These are phyloP conservation scores for Notechis scutatus DNA, from an alignment of 2,113 vertebrate genomes.

Conservation along the genomic window DNA sequence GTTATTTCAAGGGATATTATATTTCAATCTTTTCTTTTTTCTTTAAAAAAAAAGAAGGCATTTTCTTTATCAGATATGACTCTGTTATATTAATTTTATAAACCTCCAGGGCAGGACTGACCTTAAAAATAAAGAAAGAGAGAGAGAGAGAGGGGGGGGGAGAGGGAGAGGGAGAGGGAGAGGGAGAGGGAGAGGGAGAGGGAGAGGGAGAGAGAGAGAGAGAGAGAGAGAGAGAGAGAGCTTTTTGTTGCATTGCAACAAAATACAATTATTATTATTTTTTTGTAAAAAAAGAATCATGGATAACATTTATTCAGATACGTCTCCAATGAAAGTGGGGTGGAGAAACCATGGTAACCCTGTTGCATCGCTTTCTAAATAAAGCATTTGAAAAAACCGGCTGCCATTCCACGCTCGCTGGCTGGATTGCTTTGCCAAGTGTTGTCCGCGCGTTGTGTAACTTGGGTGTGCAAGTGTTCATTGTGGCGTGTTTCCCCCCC, in stretches of 20 bases:
- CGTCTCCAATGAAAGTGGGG: background rate
- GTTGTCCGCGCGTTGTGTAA: background rate
- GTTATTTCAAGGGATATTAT: background rate
- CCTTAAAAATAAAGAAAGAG: background rate
- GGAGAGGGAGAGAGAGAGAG: too few species aligned
- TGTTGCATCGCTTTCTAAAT: background rate
- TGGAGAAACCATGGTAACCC: background rate
- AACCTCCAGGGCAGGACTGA: background rate
- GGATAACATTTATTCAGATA: background rate
- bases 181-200: too few species aligned
- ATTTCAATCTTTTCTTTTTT: background rate
- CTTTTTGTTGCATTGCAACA: background rate
- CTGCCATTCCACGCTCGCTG: background rate
- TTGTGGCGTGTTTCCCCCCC: background rate
- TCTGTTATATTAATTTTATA: background rate
- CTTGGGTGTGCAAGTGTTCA: background rate
- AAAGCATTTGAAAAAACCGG: background rate
- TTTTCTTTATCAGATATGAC: background rate
- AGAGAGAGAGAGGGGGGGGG: too few species aligned
- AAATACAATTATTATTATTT: background rate
- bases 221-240: too few species aligned
- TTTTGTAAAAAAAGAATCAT: background rate
- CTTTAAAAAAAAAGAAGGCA: background rate
- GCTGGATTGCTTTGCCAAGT: background rate
- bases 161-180: too few species aligned